A percentile compares a stretch with the other conserved stretches of the same genome.
These are phyloP conservation scores for Paratrypauchen microcephalus DNA, from an alignment of 2,797 vertebrate genomes.

Conservation along the genomic window DNA sequence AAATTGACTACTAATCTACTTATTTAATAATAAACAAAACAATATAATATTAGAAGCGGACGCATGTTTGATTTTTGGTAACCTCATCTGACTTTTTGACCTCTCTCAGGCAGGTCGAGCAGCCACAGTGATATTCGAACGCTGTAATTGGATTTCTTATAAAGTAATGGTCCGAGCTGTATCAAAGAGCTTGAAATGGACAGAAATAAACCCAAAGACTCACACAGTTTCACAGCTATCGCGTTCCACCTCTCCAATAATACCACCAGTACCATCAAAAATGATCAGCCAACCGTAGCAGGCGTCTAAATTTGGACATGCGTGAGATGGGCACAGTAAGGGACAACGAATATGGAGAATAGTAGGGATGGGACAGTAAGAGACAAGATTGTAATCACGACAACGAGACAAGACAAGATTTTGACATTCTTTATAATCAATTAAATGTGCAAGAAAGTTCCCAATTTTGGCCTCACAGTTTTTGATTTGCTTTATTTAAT, in stretches of 20 bases:
- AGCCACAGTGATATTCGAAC: background rate
- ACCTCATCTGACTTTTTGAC: background rate
- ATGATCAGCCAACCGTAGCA: constrained; percentile 70
- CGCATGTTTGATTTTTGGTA: background rate
- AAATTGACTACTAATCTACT: no score
- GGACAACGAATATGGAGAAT: constrained; percentile 25
- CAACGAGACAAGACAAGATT: no score
- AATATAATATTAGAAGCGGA: background rate
- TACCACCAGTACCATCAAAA: constrained; percentile 69
- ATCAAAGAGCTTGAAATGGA: constrained; percentile 65
- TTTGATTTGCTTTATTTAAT: no score
- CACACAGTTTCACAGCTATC: constrained; percentile 50
- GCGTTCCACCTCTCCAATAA: constrained; percentile 49
- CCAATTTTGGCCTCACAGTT: no score
- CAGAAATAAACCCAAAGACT: constrained; percentile 34
- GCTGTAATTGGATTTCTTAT: constrained; percentile 20
- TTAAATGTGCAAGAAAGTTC: no score
- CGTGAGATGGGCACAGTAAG: constrained; percentile 44
- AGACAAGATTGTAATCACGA: no score
- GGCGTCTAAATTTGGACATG: constrained; percentile 71
- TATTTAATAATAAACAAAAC: no score
- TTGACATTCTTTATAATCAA: no score
- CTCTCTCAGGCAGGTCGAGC: background rate
- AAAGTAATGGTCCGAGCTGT: constrained; percentile 39
- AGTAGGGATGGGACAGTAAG: background rate